phyloP scores from a whole-genome alignment of 2,113 vertebrate genomes.

The Gymnogyps californianus region DNA sequence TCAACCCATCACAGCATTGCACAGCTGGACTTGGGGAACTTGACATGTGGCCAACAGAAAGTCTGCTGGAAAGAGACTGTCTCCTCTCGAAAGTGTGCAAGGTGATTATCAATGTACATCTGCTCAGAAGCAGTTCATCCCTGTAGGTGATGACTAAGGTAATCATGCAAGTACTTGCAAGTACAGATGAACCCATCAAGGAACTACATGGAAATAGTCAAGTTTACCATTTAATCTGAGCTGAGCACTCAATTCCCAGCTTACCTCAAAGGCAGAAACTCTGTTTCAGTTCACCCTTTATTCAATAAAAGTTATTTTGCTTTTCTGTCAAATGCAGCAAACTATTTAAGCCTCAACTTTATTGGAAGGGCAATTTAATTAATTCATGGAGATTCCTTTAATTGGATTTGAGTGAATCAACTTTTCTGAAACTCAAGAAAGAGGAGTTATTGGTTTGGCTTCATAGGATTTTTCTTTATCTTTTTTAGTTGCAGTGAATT shows the following conservation, averaged over 20 bases:
- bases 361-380: conserved; percentile 18
- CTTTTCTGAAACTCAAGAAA: background rate
- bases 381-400: conserved; percentile 34
- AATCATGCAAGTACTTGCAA: background rate
- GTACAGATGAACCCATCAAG: background rate
- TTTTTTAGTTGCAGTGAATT: background rate
- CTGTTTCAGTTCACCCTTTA: background rate
- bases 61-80: background rate
- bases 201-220: background rate
- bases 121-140: background rate
- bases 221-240: background rate
- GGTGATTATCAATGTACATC: background rate
- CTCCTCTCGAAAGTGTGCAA: background rate
- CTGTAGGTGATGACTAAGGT: background rate
- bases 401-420: conserved; percentile 8
- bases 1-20: background rate
- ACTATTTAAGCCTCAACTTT: background rate
- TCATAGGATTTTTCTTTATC: background rate
- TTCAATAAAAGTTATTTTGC: background rate
- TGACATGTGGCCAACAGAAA: background rate
- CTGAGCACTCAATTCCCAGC: background rate
- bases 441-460: background rate
- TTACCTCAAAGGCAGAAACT: background rate
- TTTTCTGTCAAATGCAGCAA: conserved; percentile 6
- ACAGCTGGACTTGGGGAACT: background rate